These are phyloP conservation scores for Clarias batrachus DNA, from an alignment of 2,113 vertebrate genomes.

Conservation along the genomic window DNA sequence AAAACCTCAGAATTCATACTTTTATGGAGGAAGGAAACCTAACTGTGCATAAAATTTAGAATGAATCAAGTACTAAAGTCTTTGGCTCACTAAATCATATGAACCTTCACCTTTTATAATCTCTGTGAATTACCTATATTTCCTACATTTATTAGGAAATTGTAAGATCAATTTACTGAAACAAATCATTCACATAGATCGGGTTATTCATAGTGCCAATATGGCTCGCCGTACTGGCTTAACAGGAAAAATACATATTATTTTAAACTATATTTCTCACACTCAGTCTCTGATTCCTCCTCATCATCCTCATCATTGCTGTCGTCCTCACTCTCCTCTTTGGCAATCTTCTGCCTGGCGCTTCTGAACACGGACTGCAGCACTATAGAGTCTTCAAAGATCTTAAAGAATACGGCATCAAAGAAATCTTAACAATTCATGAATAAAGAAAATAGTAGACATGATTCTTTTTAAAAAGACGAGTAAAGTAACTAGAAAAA, in stretches of 20 bases:
- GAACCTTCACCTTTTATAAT: too few relatives aligned
- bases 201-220: neutral
- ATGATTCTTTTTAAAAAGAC: neutral
- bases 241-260: neutral
- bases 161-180: neutral
- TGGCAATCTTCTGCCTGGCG: constrained; percentile 93
- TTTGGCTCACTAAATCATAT: neutral
- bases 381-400: constrained; percentile 97
- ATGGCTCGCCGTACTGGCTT: neutral
- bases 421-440: neutral
- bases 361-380: constrained; percentile 98
- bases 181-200: neutral
- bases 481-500: neutral
- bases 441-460: neutral
- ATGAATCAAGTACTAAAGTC: neutral
- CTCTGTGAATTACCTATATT: neutral
- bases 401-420: constrained; percentile 69
- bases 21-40: neutral
- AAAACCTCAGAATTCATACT: neutral
- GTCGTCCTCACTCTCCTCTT: constrained; percentile 93
- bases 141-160: neutral
- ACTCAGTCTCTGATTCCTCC: constrained; percentile 86
- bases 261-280: constrained; percentile 64
- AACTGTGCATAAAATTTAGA: neutral
- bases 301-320: constrained; percentile 84